Percentiles rank a stretch among this genome's conserved stretches.
phyloP scores from a whole-genome alignment of 2,888 invertebrate genomes.

The Dichetophora obliterata region DNA sequence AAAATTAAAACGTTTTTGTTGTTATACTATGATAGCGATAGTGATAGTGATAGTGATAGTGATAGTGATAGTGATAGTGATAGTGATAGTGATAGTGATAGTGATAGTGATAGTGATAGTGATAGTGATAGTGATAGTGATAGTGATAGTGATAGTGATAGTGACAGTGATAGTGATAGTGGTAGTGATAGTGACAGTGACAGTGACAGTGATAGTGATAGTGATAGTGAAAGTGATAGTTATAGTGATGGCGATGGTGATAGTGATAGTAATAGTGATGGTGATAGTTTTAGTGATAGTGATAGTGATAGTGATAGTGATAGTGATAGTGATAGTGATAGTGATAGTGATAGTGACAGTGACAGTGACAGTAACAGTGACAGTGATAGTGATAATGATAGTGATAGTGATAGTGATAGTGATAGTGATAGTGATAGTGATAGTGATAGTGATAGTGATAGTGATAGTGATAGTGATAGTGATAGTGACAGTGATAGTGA shows the following conservation, averaged over 20 bases:
- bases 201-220: too few relatives aligned
- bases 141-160: too few relatives aligned
- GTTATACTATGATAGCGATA: too few relatives aligned
- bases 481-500: neutral
- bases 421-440: conserved; percentile 3
- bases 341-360: neutral
- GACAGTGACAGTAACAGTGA: neutral
- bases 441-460: neutral
- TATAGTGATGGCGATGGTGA: neutral
- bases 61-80: too few relatives aligned
- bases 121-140: too few relatives aligned
- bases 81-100: too few relatives aligned
- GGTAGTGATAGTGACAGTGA: too few relatives aligned
- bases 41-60: too few relatives aligned
- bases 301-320: neutral
- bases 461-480: neutral
- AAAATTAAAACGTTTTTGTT: too few relatives aligned
- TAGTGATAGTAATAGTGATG: neutral
- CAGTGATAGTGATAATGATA: neutral
- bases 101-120: too few relatives aligned
- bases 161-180: too few relatives aligned
- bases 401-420: conserved; percentile 1
- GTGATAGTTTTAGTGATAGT: neutral
- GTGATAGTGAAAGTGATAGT: too few relatives aligned
- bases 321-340: conserved; percentile 3